Conservation (phyloP, 1,140 invertebrate genomes). For the Bombus haemorrhoidalis region DNA sequence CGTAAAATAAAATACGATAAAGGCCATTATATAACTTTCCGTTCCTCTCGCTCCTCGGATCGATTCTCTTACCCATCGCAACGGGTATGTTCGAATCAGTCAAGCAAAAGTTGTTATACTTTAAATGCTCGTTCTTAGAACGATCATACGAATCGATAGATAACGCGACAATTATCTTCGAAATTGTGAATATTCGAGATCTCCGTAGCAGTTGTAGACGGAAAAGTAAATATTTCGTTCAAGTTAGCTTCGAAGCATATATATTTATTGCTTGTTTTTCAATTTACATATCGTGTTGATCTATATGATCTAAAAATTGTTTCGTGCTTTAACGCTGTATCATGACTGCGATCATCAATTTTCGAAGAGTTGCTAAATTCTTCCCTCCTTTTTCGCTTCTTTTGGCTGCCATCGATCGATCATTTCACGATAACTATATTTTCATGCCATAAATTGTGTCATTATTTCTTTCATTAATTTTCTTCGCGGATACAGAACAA, state of each 20-base stretch:
- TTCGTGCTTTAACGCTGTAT: constrained; percentile 27
- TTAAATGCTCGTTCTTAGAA: constrained; percentile 3
- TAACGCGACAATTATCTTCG: background rate
- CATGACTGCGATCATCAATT: background rate
- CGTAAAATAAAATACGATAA: constrained; percentile 26
- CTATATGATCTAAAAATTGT: constrained; percentile 71
- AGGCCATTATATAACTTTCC: background rate
- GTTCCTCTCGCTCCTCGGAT: background rate
- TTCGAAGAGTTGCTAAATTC: background rate
- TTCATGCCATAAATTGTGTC: background rate
- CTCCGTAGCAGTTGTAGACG: background rate
- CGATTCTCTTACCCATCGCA: background rate
- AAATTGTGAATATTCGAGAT: background rate
- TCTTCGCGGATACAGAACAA: background rate
- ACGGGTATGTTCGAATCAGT: constrained; percentile 23
- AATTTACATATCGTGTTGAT: constrained; percentile 78
- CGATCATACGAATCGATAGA: background rate
- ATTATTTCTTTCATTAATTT: background rate
- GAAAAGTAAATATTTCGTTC: background rate
- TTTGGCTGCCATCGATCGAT: background rate
- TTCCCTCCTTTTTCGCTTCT: constrained; percentile 2
- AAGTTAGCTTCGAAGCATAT: background rate
- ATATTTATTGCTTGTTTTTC: constrained; percentile 68
- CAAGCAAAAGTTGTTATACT: constrained; percentile 10
- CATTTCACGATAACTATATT: background rate